Base-by-base conservation (phyloP, 1,140 invertebrate genomes). In the Geopemphigus sp. region DNA sequence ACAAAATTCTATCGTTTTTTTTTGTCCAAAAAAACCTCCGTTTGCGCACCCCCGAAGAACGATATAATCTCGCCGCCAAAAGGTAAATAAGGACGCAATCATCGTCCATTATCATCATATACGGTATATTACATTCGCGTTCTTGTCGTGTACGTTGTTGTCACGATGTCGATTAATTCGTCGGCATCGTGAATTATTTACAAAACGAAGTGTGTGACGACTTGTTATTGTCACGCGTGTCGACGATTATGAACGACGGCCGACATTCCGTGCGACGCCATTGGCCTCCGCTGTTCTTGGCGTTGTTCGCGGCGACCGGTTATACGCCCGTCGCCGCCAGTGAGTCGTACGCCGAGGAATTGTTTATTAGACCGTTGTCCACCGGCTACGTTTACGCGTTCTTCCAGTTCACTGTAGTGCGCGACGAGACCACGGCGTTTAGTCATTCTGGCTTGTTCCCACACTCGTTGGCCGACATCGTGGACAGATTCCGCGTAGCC, bases 381-480 rank as follows among this genome's bases (percentile, higher is more conserved):
- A 91, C 88, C 84, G 91, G 92, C 81, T 91, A 94, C 87, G 86
- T 95, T 66, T 93, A 95, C 84, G 90, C 92, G 17, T 92, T 93
- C 86, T 95, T 96, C 85, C 93, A 95, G 85, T 96, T 96, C 86
- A 91, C 91, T 50, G 94, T 92, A 5, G 84, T 89, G 80, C 93
- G 92, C 92, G 82, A 85, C 24, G 39, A 54, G 32, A 4, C 32
- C 5, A 29, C 68, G n/a, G n/a, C 47, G 32, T 64, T 83, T 81
- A 81, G 81, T 53, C 83, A 97, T 86, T 94, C 92, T 64, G 89
- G 93, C 83, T 87, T 98, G 68, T 97, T 98, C 86, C 96, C 97
- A 22, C 90, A 95, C 83, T 91, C 95, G 1, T 86, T 99, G 63
- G 92, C 92, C 50, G 96, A 98, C 88, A 91, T 98, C n/a, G 88